Evolutionary conservation across 2,113 vertebrate genomes (phyloP).

Genomic region (Heloderma charlesbogerti): DNA sequence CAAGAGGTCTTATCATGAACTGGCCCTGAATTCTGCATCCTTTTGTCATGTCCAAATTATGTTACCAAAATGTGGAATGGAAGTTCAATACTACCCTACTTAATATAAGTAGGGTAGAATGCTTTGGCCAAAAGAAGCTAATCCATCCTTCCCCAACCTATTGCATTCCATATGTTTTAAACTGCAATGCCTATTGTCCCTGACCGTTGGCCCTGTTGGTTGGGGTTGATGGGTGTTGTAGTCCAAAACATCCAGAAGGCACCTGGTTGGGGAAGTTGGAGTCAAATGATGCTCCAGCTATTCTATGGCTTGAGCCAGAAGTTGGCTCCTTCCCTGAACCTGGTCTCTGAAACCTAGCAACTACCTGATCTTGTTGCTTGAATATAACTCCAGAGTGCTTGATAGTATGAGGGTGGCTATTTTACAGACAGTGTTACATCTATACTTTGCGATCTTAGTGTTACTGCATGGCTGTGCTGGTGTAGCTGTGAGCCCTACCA

Average conservation of each 20-base stretch:
- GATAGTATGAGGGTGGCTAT: neutral
- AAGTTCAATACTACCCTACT: neutral
- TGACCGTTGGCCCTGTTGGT: no score
- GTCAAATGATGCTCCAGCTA: neutral
- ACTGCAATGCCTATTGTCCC: neutral
- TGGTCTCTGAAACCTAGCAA: neutral
- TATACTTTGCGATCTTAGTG: neutral
- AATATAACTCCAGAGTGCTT: neutral
- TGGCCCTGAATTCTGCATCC: neutral
- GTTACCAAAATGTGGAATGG: neutral
- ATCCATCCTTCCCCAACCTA: neutral
- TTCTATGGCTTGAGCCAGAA: neutral
- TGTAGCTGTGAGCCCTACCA: neutral
- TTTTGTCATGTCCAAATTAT: neutral
- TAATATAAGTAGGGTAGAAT: no score
- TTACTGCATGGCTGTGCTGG: neutral
- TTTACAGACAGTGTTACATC: neutral
- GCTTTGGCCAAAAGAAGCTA: neutral
- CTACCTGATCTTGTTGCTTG: neutral
- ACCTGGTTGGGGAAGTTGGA: neutral
- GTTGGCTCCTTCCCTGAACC: neutral
- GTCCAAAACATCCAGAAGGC: neutral
- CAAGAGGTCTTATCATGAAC: neutral
- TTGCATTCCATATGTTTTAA: neutral
- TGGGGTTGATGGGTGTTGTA: neutral